Percentiles rank a stretch among this genome's conserved stretches.
Conservation (phyloP, 2,113 vertebrate species). For the Chaetops frenatus region DNA sequence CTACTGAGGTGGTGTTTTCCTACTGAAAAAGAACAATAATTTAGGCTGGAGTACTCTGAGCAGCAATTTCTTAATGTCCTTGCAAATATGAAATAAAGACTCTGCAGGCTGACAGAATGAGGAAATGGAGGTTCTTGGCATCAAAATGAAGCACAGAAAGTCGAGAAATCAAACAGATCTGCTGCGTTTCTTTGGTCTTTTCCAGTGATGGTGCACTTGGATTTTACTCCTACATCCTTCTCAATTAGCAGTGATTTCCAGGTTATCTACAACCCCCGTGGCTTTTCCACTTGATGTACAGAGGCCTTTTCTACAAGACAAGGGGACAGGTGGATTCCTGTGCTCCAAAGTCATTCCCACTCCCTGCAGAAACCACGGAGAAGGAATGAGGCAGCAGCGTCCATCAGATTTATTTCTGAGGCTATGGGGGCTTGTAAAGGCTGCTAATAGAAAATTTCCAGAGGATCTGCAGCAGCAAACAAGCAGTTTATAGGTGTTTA, state of each 20-base stretch:
- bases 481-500: background rate
- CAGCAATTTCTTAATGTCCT: background rate
- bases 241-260: background rate
- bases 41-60: background rate
- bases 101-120: background rate
- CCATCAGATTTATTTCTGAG: background rate
- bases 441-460: background rate
- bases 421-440: background rate
- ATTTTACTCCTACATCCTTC: background rate
- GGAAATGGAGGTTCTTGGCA: background rate
- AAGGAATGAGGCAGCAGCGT: fast-evolving
- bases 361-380: background rate
- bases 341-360: background rate
- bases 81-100: background rate
- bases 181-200: background rate
- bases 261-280: background rate
- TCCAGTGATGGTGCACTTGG: background rate
- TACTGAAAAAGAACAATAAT: background rate
- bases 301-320: background rate
- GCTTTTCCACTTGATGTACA: background rate
- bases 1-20: background rate
- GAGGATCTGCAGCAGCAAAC: background rate
- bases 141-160: background rate
- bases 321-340: too few species aligned
- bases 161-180: background rate